Base-by-base conservation (phyloP, 1,140 invertebrate genomes). In the Drosophila pruinosa region DNA sequence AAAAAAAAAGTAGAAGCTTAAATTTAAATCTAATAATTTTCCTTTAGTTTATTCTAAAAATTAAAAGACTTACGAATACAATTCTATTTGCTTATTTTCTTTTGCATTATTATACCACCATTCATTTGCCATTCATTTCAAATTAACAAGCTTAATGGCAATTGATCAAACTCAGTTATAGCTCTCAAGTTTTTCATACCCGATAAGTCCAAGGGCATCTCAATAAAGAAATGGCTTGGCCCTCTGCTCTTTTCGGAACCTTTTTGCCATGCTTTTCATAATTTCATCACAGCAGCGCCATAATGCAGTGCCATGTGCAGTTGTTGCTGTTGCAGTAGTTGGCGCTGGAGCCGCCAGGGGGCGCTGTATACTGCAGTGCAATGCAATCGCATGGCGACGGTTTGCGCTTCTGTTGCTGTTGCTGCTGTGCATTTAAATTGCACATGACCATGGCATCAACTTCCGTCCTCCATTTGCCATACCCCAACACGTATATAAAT, bases 401-500 rank as follows among this genome's bases (percentile, higher is more conserved):
- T 56, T 52, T 59, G 54, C 41, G 48, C 21, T 12, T 26, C 17
- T 47, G 47, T 50, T 4, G 47, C 24, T 12, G 53, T 65, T 69
- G 73, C 52, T 65, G 80, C 64, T 68, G 73, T 78, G 82, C 75
- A 88, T 88, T 88, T 88, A 88, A 88, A 88, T 88, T 88, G 82
- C 83, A 89, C 81, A 85, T 88, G 81, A 72, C 78, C 82, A 71
- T 82, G 82, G 83, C 83, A 89, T 71, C 78, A 75, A 89, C 82
- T 88, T 88, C 82, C 82, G 76, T 68, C 54, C 76, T 43, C 64
- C 68, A 68, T 65, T 62, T 15, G 34, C 77, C 69, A 52, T 39
- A 36, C 34, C 31, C n/a, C n/a, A 34, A 34, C 34, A 57, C 8
- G 47, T 21, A 38, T 52, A 62, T 28, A 59, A 2, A 67, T 12